Evolutionary conservation across 2,888 invertebrate species (phyloP).

Genomic region (Oegoconia quadripuncta): DNA sequence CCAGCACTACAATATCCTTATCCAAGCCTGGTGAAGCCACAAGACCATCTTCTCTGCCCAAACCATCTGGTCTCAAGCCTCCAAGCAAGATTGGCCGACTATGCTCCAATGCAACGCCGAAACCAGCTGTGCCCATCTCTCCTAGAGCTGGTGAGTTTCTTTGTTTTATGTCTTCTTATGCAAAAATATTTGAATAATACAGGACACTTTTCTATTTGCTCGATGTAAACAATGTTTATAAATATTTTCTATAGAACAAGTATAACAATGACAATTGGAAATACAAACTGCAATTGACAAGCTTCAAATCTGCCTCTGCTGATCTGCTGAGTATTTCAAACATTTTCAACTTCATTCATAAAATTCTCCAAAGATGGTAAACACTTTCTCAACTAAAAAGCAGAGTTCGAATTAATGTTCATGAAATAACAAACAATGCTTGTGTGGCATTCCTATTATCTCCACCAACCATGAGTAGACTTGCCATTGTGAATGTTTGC

Average conservation of each 20-base stretch:
- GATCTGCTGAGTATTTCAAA: neutral
- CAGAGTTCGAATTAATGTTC: conserved; percentile 22
- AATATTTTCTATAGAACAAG: too few relatives aligned
- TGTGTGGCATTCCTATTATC: conserved; percentile 31
- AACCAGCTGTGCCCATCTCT: conserved; percentile 82
- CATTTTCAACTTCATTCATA: too few relatives aligned
- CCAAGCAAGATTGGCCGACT: conserved; percentile 84
- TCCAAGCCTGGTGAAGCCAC: conserved; percentile 43
- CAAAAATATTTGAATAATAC: conserved; percentile 1
- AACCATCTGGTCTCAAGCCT: conserved; percentile 81
- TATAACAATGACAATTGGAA: neutral
- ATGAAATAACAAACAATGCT: too few relatives aligned
- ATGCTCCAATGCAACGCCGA: conserved; percentile 81
- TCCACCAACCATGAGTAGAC: too few relatives aligned
- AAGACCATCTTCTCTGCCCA: conserved; percentile 64
- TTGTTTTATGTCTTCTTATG: conserved; percentile 1
- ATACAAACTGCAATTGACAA: conserved; percentile 67
- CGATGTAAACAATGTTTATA: too few relatives aligned
- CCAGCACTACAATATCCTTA: conserved; percentile 25
- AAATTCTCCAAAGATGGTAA: too few relatives aligned
- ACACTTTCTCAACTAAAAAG: too few relatives aligned
- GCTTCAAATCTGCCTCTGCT: neutral
- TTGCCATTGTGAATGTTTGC: too few relatives aligned
- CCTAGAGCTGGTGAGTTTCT: conserved; percentile 72
- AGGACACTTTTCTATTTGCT: too few relatives aligned